phyloP scores from a whole-genome alignment of 2,888 invertebrate species.

The Rhorus exstirpatorius region DNA sequence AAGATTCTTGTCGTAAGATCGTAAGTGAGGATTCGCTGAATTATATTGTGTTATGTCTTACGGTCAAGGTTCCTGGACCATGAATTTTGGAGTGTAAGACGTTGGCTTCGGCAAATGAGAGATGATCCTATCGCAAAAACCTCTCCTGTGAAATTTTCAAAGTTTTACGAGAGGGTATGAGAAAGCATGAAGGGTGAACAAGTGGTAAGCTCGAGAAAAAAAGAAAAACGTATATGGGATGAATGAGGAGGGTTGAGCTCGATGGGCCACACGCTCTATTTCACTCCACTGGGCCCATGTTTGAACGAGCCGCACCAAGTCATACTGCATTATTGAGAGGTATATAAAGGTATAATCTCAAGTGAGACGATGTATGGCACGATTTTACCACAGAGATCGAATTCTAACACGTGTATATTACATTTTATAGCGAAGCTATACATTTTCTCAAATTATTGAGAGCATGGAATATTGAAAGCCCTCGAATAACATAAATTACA shows the following conservation, averaged over 20 bases:
- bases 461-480: background rate
- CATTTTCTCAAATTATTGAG: background rate
- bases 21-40: conserved; percentile 16
- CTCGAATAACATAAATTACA: background rate
- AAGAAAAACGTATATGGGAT: conserved; percentile 47
- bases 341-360: conserved; percentile 49
- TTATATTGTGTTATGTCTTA: conserved; percentile 7
- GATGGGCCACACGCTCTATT: conserved; percentile 59
- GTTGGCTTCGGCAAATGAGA: background rate
- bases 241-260: conserved; percentile 48
- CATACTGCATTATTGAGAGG: conserved; percentile 51
- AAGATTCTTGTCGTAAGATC: background rate
- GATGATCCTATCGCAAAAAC: conserved; percentile 8
- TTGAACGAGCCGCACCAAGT: conserved; percentile 12
- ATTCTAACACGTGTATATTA: background rate
- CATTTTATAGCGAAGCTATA: background rate
- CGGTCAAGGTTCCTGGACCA: conserved; percentile 31
- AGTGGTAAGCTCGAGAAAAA: conserved; percentile 51
- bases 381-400: conserved; percentile 28
- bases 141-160: conserved; percentile 34
- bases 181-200: conserved; percentile 3
- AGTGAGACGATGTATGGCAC: conserved; percentile 21
- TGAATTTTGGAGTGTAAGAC: conserved; percentile 5
- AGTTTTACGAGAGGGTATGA: conserved; percentile 36
- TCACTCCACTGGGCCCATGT: conserved; percentile 50